Percentiles rank a stretch among this genome's conserved stretches.
phyloP scores from a whole-genome alignment of 1,140 invertebrate genomes.

The Bombus difficillimus region DNA sequence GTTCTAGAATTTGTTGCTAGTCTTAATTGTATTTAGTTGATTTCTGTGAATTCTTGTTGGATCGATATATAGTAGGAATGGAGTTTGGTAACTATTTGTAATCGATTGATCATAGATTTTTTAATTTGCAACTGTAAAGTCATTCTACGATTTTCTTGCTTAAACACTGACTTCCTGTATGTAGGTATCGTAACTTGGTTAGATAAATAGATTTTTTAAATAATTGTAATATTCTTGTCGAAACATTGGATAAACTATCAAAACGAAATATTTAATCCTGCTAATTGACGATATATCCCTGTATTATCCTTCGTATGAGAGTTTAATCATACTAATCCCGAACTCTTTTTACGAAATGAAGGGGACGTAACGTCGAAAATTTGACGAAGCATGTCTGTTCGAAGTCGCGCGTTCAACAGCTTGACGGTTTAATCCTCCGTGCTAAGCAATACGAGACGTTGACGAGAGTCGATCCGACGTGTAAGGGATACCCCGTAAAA shows the following conservation, averaged over 20 bases:
- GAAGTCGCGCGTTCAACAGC: constrained; percentile 17
- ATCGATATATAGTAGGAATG: no score
- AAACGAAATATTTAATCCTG: not conserved
- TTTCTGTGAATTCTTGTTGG: no score
- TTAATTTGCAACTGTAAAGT: not conserved
- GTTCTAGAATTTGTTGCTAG: no score
- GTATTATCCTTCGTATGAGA: not conserved
- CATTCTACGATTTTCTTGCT: not conserved
- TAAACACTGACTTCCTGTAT: no score
- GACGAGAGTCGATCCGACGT: constrained; percentile 73
- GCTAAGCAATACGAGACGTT: constrained; percentile 66
- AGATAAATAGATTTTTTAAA: no score
- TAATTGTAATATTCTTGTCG: not conserved
- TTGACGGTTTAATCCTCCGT: constrained; percentile 73
- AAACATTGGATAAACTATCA: not conserved
- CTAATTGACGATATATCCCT: not conserved
- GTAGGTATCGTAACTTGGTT: no score
- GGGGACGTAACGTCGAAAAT: constrained; percentile 6
- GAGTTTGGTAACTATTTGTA: no score
- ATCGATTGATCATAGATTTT: no score
- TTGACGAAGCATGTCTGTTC: constrained; percentile 1
- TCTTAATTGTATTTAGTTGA: no score
- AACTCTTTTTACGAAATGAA: not conserved
- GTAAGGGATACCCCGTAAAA: constrained; percentile 65
- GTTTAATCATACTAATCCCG: constrained; percentile 4